Percentiles rank a stretch among this genome's conserved stretches.
Conservation (phyloP, 2,797 vertebrate species). For the Sebastes jordani region DNA sequence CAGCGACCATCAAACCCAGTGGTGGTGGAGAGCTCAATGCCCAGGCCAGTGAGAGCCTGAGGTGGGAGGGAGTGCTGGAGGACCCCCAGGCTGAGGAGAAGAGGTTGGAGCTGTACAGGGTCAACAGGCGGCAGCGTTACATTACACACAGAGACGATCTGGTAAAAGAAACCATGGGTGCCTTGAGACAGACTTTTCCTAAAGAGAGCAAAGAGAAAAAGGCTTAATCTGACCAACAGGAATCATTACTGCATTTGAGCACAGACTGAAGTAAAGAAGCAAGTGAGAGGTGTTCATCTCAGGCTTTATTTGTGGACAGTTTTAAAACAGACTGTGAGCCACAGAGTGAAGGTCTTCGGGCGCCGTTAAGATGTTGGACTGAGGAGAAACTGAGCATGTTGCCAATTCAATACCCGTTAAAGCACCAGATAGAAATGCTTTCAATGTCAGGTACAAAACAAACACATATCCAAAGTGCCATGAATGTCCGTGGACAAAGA, state of each 20-base stretch:
- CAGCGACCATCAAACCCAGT: background rate
- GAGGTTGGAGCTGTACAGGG: slow-evolving; percentile 82
- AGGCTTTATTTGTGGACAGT: slow-evolving; percentile 4
- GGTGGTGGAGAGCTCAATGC: slow-evolving; percentile 3
- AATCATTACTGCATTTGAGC: background rate
- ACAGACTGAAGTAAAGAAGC: slow-evolving; percentile 13
- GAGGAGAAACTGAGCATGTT: background rate
- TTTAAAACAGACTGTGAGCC: slow-evolving; percentile 3
- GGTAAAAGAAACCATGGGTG: slow-evolving; percentile 23
- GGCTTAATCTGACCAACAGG: slow-evolving; percentile 4
- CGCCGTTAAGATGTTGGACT: background rate
- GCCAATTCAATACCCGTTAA: slow-evolving; percentile 1
- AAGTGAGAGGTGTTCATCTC: background rate
- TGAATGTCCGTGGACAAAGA: background rate
- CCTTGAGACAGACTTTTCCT: background rate
- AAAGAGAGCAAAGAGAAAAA: background rate
- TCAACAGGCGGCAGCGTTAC: slow-evolving; percentile 86
- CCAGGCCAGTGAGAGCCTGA: slow-evolving; percentile 80
- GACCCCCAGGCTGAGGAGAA: slow-evolving; percentile 86
- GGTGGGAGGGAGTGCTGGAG: slow-evolving; percentile 87
- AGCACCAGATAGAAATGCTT: background rate
- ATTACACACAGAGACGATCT: slow-evolving; percentile 73
- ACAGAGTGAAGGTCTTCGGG: background rate
- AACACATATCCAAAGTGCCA: background rate
- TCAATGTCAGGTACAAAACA: background rate